A percentile compares a stretch with the other conserved stretches of the same genome.
These are phyloP conservation scores for Condylura cristata DNA, from an alignment of 2,113 vertebrate genomes.

Conservation along the genomic window DNA sequence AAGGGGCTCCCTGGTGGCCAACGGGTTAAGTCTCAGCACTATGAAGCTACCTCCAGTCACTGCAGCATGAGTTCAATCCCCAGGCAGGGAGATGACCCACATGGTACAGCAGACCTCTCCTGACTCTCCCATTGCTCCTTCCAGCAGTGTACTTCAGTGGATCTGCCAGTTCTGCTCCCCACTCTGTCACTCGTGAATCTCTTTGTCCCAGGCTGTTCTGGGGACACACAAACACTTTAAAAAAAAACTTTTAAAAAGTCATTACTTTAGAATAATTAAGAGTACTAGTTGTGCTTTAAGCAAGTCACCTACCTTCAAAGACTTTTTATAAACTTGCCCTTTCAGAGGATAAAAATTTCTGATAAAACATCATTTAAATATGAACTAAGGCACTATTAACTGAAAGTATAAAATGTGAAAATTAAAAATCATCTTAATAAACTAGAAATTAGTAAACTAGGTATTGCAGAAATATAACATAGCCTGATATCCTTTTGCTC, in stretches of 20 bases:
- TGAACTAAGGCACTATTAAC: not conserved
- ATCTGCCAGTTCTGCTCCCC: too few relatives aligned
- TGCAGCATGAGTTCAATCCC: too few relatives aligned
- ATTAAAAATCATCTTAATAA: not conserved
- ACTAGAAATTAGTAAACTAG: not conserved
- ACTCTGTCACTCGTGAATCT: too few relatives aligned
- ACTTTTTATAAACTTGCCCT: not conserved
- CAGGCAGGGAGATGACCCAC: too few relatives aligned
- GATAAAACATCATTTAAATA: not conserved
- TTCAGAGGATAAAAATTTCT: not conserved
- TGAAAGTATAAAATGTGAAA: not conserved
- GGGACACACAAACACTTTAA: too few relatives aligned
- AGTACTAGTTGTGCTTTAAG: not conserved
- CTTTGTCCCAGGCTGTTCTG: too few relatives aligned
- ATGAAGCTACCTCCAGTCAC: too few relatives aligned
- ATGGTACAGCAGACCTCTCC: too few relatives aligned
- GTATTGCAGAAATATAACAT: not conserved
- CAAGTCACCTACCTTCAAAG: not conserved
- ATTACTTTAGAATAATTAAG: not conserved
- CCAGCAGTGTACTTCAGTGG: too few relatives aligned
- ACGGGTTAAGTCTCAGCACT: too few relatives aligned
- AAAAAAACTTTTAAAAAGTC: not conserved
- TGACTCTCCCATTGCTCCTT: too few relatives aligned
- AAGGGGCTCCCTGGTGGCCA: too few relatives aligned
- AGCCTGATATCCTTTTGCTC: not conserved